phyloP scores from a whole-genome alignment of 2,888 invertebrate species.

The Tipula lateralis region DNA sequence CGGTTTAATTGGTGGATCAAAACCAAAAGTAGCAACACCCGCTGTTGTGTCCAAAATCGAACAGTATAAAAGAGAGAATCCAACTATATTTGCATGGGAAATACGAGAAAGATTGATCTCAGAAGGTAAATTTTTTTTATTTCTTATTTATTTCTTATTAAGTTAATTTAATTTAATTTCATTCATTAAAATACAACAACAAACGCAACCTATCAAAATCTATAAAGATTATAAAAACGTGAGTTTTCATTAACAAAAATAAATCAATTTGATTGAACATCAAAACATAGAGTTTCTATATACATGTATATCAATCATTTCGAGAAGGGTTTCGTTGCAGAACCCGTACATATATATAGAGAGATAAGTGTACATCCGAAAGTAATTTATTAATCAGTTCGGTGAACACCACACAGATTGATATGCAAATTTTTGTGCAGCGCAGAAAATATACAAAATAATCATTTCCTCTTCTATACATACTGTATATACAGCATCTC shows the following conservation, averaged over 20 bases:
- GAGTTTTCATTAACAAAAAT: neutral
- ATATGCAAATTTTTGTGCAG: slow-evolving; percentile 37
- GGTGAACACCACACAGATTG: slow-evolving; percentile 38
- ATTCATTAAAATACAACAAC: neutral
- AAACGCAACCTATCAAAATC: neutral
- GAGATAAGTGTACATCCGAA: slow-evolving; percentile 27
- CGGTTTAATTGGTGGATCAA: slow-evolving; percentile 89
- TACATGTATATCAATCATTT: neutral
- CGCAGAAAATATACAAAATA: neutral
- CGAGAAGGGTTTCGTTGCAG: neutral
- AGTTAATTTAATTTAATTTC: slow-evolving; percentile 28
- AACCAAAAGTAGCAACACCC: slow-evolving; percentile 96
- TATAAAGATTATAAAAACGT: neutral
- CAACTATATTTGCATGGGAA: slow-evolving; percentile 99
- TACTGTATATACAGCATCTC: neutral
- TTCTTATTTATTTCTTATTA: neutral
- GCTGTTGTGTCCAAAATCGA: slow-evolving; percentile 96
- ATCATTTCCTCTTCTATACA: slow-evolving; percentile 19
- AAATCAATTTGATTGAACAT: slow-evolving; percentile 26
- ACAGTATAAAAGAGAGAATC: slow-evolving; percentile 96
- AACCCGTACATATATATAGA: too few relatives aligned
- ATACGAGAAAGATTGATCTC: slow-evolving; percentile 93
- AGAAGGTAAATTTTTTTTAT: slow-evolving; percentile 67
- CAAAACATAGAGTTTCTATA: neutral
- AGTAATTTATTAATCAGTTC: slow-evolving; percentile 29